Percentiles rank a stretch among this genome's conserved stretches.
phyloP scores from a whole-genome alignment of 2,888 invertebrate genomes.

The Stegophylla sp. region DNA sequence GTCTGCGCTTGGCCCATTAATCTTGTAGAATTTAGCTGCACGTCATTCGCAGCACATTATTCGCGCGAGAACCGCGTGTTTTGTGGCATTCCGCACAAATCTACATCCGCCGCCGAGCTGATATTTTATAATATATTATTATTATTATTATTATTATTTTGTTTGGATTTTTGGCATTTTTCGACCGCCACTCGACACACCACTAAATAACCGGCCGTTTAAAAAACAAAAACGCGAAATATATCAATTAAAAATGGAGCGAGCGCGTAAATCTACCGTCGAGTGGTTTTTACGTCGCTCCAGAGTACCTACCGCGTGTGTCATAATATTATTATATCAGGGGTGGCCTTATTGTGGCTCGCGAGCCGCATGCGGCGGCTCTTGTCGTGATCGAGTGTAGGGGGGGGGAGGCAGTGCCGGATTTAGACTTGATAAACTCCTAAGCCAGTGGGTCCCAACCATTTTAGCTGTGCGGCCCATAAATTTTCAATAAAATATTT shows the following conservation, averaged over 20 bases:
- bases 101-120: background rate
- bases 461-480: too few relatives aligned
- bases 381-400: background rate
- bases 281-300: constrained; percentile 1
- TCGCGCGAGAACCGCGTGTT: background rate
- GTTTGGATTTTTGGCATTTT: background rate
- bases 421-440: too few relatives aligned
- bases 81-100: constrained; percentile 14
- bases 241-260: background rate
- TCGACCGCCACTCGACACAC: background rate
- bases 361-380: too few relatives aligned
- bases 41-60: constrained; percentile 23
- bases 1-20: constrained; percentile 48
- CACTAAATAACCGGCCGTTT: too few relatives aligned
- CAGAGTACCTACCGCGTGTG: background rate
- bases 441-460: too few relatives aligned
- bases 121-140: background rate
- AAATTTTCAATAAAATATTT: too few relatives aligned
- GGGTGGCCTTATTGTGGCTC: too few relatives aligned
- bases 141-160: background rate
- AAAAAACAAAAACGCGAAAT: background rate
- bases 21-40: constrained; percentile 32
- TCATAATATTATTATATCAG: background rate
- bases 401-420: too few relatives aligned
- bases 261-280: background rate